Evolutionary conservation across 2,888 invertebrate species (phyloP).

Genomic region (Ormia ochracea): DNA sequence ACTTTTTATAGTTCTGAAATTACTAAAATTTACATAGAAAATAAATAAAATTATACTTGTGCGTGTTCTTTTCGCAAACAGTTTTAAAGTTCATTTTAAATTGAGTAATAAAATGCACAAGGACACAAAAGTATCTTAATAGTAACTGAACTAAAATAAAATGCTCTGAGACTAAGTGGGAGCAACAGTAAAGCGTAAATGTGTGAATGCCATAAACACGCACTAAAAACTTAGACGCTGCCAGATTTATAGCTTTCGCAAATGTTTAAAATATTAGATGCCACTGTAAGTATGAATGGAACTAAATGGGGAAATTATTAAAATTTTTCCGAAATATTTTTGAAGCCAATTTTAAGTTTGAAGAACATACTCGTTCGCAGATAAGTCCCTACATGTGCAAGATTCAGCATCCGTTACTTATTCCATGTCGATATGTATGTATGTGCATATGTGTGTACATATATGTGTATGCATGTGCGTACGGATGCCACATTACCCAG

Average conservation of each 20-base stretch:
- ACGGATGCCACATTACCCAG: no score
- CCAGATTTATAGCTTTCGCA: conserved; percentile 28
- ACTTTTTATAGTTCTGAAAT: conserved; percentile 37
- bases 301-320: conserved; percentile 54
- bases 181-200: conserved; percentile 66
- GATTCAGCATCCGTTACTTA: no score
- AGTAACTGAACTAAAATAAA: not conserved
- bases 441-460: not conserved
- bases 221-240: not conserved
- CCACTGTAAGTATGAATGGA: conserved; percentile 48
- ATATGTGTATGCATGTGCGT: not conserved
- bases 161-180: conserved; percentile 16
- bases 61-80: not conserved
- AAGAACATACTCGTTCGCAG: not conserved
- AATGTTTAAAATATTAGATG: conserved; percentile 64
- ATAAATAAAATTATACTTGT: conserved; percentile 65
- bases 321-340: conserved; percentile 40
- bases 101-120: conserved; percentile 57
- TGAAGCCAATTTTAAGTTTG: not conserved
- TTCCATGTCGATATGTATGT: no score
- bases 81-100: conserved; percentile 31
- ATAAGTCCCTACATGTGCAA: no score
- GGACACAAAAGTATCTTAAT: conserved; percentile 35
- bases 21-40: conserved; percentile 69
- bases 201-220: conserved; percentile 66